Evolutionary conservation across 2,797 vertebrate species (phyloP), one percentile per base, ranked within the genome.

Genomic region (Allobates femoralis): DNA sequence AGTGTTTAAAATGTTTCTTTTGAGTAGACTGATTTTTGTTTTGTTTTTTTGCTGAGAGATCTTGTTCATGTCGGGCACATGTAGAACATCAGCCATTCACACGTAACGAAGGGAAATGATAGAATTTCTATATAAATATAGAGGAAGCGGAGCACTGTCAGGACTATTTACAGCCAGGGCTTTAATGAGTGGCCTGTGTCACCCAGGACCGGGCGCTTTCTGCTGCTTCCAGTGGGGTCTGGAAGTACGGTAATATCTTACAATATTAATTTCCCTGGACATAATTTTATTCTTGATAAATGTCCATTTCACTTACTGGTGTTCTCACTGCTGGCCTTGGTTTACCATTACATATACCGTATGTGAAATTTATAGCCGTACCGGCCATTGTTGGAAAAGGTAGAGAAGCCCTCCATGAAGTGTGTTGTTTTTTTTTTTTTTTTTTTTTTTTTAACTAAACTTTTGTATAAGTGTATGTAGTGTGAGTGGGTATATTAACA

Each of bases 121-220:
- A 76, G 16, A 5, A 67, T 50, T 34, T 50, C 28, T 21, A 23
- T 15, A 73, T 71, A 73, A 81, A 81, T 81, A 81, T 62, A 66
- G 64, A 73, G 51, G 64, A 81, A 81, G 50, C 34, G 2, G 10
- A 15, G 73, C 34, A 34, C 26, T 23, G 30, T 83, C 18, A 2
- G 8, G 23, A 34, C 80, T 83, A 83, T 83, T 75, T 83, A 1
- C 34, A 83, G 81, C 18, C 30, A 21, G 69, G 8, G 34, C 69
- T 83, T 50, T 62, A 83, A 62, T 62, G 69, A 50, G 55, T 37
- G 50, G 55, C n/a, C 51, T 50, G 81, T 74, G 81, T 75, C 60
- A 12, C 53, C 11, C 28, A 23, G 55, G 51, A 23, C 34, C 53
- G 23, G 28, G 81, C 10, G 55, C 69, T 83, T 60, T 55, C 3